These are phyloP conservation scores for Rhipidura dahli DNA, from an alignment of 2,113 vertebrate genomes.

Conservation along the genomic window DNA sequence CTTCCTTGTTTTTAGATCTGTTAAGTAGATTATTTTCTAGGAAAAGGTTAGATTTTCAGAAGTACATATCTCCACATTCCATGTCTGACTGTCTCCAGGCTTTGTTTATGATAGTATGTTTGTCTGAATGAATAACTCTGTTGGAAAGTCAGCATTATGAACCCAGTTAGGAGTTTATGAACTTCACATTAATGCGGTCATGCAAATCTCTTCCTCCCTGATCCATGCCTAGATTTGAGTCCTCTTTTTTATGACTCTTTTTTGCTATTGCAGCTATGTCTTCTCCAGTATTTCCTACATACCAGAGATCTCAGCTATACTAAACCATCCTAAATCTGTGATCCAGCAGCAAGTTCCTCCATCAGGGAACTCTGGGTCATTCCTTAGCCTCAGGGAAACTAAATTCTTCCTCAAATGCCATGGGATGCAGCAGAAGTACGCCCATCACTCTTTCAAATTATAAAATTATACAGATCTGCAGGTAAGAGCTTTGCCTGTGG, in stretches of 20 bases:
- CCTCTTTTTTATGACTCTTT: background rate
- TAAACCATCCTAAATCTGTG: background rate
- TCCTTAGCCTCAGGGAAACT: background rate
- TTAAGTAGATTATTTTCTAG: slow-evolving; percentile 25
- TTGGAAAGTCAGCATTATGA: background rate
- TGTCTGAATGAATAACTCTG: background rate
- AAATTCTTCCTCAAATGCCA: background rate
- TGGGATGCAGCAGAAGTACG: background rate
- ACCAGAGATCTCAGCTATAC: background rate
- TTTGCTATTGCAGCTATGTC: background rate
- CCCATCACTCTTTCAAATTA: background rate
- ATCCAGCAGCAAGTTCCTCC: background rate
- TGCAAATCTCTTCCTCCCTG: background rate
- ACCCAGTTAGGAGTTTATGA: background rate
- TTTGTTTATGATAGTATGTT: background rate
- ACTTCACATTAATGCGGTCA: background rate
- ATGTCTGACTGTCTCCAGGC: background rate
- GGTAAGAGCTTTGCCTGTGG: background rate
- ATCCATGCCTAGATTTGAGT: background rate
- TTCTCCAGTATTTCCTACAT: background rate
- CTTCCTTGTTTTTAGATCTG: background rate
- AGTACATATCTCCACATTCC: background rate
- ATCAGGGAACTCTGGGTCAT: background rate
- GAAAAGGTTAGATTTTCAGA: background rate
- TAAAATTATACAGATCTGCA: background rate